Conservation (phyloP, 2,888 invertebrate species). For the Ochropacha duplaris region DNA sequence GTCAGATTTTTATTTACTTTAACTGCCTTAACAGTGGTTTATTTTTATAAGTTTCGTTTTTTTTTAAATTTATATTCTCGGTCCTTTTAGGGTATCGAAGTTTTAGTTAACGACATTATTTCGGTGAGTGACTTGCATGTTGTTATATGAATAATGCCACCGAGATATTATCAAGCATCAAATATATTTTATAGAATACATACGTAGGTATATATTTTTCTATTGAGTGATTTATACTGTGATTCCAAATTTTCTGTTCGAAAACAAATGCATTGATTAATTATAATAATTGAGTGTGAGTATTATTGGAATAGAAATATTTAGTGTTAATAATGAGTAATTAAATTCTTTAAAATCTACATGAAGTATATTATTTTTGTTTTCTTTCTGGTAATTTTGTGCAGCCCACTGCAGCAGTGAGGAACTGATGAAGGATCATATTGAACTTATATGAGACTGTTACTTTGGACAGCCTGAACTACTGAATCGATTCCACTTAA, state of each 20-base stretch:
- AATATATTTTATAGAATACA: slow-evolving; percentile 6
- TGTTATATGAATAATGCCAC: background rate
- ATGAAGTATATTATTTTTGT: slow-evolving; percentile 2
- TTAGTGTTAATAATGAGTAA: slow-evolving; percentile 37
- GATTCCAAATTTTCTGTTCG: slow-evolving; percentile 34
- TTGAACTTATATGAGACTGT: too few species aligned
- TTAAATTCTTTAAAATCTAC: slow-evolving; percentile 31
- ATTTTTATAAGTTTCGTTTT: background rate
- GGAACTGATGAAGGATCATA: too few species aligned
- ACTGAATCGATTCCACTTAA: too few species aligned
- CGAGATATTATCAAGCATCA: background rate
- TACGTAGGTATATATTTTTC: slow-evolving; percentile 41
- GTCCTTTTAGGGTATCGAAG: background rate
- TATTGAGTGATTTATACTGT: slow-evolving; percentile 46
- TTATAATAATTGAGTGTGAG: background rate
- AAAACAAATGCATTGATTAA: slow-evolving; percentile 12
- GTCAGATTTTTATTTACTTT: background rate
- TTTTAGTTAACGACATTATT: background rate
- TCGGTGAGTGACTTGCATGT: background rate
- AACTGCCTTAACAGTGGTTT: background rate
- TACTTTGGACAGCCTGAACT: too few species aligned
- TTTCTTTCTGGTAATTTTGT: background rate
- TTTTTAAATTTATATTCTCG: too few species aligned
- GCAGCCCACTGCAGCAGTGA: too few species aligned
- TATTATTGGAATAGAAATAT: slow-evolving; percentile 21